Evolutionary conservation across 1,140 invertebrate species (phyloP).

Genomic region (Drosophila melanogaster): DNA sequence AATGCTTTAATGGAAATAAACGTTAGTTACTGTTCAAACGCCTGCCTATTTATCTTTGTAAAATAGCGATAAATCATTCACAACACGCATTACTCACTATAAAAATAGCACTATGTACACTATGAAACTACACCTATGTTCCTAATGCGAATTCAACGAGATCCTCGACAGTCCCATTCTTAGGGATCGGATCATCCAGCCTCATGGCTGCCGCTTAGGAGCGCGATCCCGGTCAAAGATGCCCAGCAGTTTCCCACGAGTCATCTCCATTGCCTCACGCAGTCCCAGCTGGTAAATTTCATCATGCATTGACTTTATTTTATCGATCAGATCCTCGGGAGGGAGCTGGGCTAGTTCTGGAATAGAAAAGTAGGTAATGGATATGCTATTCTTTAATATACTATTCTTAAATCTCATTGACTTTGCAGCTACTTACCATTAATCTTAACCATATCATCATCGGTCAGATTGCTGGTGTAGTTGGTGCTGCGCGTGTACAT

Average conservation of each 20-base stretch:
- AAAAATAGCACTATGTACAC: slow-evolving; percentile 23
- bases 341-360: slow-evolving; percentile 92
- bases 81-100: slow-evolving; percentile 3
- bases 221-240: slow-evolving; percentile 87
- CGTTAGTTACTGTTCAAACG: slow-evolving; percentile 59
- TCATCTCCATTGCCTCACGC: slow-evolving; percentile 98
- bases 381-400: not conserved
- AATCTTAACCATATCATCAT: slow-evolving; percentile 89
- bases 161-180: slow-evolving; percentile 1
- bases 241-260: slow-evolving; percentile 96
- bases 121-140: not conserved
- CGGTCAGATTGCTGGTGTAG: slow-evolving; percentile 86
- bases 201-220: slow-evolving; percentile 36
- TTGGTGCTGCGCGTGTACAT: slow-evolving; percentile 85
- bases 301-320: slow-evolving; percentile 97
- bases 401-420: not conserved
- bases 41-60: not conserved
- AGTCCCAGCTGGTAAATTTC: slow-evolving; percentile 96
- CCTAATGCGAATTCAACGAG: not conserved
- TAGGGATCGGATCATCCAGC: not conserved
- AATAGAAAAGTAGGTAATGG: not conserved
- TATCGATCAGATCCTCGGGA: slow-evolving; percentile 92
- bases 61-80: not conserved
- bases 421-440: slow-evolving; percentile 87
- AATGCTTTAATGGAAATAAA: slow-evolving; percentile 65